phyloP scores from a whole-genome alignment of 2,797 vertebrate species.

The Spheniscus humboldti region DNA sequence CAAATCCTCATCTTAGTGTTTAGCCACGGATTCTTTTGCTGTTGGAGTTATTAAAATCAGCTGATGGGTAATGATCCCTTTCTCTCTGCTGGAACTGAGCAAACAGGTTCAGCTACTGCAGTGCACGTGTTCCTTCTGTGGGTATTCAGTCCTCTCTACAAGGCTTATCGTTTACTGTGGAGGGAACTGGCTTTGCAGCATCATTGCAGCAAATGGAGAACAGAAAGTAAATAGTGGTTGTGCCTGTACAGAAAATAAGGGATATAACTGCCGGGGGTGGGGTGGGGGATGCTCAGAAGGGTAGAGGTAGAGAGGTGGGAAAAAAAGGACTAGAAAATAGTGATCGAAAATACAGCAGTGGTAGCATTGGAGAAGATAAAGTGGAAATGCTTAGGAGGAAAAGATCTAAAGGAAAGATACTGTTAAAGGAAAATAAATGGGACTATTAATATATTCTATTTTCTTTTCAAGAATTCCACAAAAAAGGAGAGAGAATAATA shows the following conservation, averaged over 20 bases:
- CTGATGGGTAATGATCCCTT: neutral
- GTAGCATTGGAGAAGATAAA: neutral
- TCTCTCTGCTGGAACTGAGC: neutral
- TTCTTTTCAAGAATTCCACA: neutral
- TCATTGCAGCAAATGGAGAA: neutral
- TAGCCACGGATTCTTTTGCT: neutral
- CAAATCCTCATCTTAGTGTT: neutral
- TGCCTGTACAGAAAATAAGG: neutral
- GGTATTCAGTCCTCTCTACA: neutral
- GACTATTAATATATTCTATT: neutral
- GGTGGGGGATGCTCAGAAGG: too few species aligned
- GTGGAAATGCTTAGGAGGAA: neutral
- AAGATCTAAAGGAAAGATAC: neutral
- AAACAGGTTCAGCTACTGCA: neutral
- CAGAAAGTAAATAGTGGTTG: neutral
- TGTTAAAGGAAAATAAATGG: neutral
- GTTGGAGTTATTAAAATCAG: neutral
- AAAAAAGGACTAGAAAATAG: neutral
- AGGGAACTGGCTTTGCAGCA: neutral
- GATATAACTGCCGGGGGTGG: neutral
- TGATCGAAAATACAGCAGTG: neutral
- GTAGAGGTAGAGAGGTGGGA: neutral
- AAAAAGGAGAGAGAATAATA: too few species aligned
- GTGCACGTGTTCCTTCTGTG: rapidly evolving
- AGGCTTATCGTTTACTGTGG: neutral